Evolutionary conservation across 2,797 vertebrate species (phyloP), one percentile per base, ranked within the genome.

Genomic region (Schizopygopsis malacanthus): DNA sequence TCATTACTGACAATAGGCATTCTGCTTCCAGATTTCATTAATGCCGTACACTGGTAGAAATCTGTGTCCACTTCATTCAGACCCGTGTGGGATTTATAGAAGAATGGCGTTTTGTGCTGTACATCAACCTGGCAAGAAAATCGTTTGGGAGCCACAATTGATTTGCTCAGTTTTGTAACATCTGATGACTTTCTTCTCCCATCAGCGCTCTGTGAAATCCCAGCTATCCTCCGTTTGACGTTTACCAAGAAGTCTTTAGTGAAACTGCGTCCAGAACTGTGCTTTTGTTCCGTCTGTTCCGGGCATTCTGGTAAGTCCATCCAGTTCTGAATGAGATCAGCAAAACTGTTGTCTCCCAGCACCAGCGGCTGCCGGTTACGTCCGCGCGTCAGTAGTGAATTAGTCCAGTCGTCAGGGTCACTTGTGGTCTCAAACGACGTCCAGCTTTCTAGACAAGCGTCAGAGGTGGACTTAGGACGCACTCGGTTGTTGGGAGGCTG

Each of bases 271-370:
- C 95, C 95, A 10, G 91, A 87, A 0, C 87, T 93, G 0, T 94
- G 91, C 87, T 91, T 94, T 3, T 93, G 90, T 63, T 92, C 89
- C 0, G 91, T 90, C 5, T 94, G 92, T 81, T 99, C 97, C 0
- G 96, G 92, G 1, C 92, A 95, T 82, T 99, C 97, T 0, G 98
- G 98, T 77, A 99, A 93, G 92, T 99, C 98, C 98, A 99, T 99
- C 98, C 98, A 99, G 91, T 99, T 99, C 92, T 99, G 96, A 82
- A 99, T 97, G 52, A 99, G 93, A 89, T 99, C 98, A 0, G 98
- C 98, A 39, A 99, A 99, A 91, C 97, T 98, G 92, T 99, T 99
- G 95, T 99, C 98, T 0, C 98, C 98, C 59, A 99, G 91, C 82
- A 99, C 97, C 76, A 99, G 91, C 0, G 98, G 98, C 79, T 99